Evolutionary conservation across 2,113 vertebrate species (phyloP).

Genomic region (Eira barbara): DNA sequence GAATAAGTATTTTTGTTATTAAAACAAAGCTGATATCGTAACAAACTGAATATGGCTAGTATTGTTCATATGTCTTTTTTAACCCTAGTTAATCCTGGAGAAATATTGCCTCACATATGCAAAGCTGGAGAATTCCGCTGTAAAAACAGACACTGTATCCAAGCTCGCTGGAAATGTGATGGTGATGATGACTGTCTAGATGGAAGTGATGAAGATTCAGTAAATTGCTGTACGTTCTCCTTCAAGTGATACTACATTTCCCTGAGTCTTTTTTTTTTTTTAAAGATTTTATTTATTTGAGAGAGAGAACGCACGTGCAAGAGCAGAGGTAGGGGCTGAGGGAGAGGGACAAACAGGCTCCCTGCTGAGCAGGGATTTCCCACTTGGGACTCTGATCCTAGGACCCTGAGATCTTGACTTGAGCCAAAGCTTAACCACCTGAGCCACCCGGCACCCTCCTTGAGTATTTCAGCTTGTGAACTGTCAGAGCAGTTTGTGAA

Average conservation of each 20-base stretch:
- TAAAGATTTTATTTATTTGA: not conserved
- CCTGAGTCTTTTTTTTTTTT: not conserved
- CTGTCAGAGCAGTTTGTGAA: not conserved
- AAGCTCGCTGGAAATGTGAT: slow-evolving; percentile 93
- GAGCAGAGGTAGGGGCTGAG: not conserved
- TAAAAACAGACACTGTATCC: slow-evolving; percentile 92
- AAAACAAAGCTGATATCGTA: not conserved
- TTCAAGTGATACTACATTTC: not conserved
- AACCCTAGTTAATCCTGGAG: slow-evolving; percentile 82
- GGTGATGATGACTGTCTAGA: slow-evolving; percentile 97
- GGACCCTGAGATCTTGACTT: not conserved
- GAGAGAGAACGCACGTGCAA: not conserved
- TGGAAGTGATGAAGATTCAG: slow-evolving; percentile 92
- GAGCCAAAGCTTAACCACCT: not conserved
- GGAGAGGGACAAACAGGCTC: not conserved
- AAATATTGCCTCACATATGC: slow-evolving; percentile 84
- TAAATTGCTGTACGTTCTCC: slow-evolving; percentile 89
- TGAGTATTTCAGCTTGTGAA: not conserved
- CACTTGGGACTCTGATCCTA: not conserved
- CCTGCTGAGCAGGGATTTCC: not conserved
- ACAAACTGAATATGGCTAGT: not conserved
- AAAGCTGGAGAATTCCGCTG: slow-evolving; percentile 94
- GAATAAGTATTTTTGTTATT: not conserved
- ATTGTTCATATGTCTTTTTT: not conserved
- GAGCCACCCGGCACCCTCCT: not conserved